Conservation (phyloP, 2,797 vertebrate species). For the Calcarius lapponicus region DNA sequence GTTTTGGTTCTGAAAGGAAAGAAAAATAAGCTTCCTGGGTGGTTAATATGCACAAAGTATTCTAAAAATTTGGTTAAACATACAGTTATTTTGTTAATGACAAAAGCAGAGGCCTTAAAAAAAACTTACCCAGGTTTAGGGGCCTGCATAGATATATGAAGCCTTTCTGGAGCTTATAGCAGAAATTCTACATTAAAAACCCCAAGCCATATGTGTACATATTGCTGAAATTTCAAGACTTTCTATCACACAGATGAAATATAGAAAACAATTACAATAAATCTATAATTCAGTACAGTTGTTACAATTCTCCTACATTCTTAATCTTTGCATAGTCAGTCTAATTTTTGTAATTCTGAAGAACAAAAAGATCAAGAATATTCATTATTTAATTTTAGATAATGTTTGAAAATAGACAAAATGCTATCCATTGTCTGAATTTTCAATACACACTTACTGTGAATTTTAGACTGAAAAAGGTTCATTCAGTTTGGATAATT, state of each 20-base stretch:
- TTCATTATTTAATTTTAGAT: not conserved
- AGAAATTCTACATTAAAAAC: not conserved
- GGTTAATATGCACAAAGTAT: not conserved
- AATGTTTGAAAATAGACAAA: not conserved
- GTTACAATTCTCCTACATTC: not conserved
- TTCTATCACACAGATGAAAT: not conserved
- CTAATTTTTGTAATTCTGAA: not conserved
- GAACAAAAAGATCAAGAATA: not conserved
- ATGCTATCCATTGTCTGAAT: not conserved
- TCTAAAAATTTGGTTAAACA: not conserved
- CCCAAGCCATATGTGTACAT: not conserved
- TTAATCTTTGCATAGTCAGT: not conserved
- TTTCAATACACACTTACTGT: not conserved
- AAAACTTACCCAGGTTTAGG: not conserved
- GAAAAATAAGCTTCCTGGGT: not conserved
- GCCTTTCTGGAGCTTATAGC: not conserved
- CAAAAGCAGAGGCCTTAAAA: not conserved
- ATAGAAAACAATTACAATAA: not conserved
- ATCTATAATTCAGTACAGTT: not conserved
- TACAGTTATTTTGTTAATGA: not conserved
- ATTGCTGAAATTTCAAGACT: not conserved
- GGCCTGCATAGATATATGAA: not conserved
- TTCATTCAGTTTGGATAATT: not conserved
- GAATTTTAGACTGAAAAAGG: not conserved
- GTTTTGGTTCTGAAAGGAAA: slow-evolving; percentile 33